A percentile compares a stretch with the other conserved stretches of the same genome.
Conservation (phyloP, 2,888 invertebrate genomes). For the Chirona hameri region DNA sequence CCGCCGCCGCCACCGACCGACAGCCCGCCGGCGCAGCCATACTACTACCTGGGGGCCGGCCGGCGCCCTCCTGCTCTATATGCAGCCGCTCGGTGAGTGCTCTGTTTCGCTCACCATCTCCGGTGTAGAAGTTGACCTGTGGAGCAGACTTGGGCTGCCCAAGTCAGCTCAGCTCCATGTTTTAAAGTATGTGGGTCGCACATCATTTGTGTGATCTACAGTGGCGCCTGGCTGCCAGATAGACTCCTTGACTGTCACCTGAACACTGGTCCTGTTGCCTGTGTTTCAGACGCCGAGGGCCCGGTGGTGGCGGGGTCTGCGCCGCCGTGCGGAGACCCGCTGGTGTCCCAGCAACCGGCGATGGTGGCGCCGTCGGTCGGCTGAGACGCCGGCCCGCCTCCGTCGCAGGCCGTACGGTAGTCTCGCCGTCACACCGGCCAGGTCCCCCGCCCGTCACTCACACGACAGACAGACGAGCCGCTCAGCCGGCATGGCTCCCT, state of each 20-base stretch:
- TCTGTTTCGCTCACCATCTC: neutral
- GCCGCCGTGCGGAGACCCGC: neutral
- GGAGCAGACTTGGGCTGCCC: too few relatives aligned
- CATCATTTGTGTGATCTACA: neutral
- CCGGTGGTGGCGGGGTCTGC: neutral
- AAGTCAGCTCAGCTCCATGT: neutral
- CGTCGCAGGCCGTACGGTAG: neutral
- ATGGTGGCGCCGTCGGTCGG: neutral
- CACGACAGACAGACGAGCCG: neutral
- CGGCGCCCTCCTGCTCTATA: neutral
- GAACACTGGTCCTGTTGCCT: neutral
- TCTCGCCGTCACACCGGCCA: neutral
- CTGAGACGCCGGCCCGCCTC: neutral
- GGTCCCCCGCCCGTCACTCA: neutral
- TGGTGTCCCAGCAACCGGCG: neutral
- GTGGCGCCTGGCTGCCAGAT: neutral
- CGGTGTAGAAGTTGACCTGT: too few relatives aligned
- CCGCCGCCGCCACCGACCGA: conserved; percentile 4
- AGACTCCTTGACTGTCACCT: neutral
- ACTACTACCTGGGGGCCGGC: conserved; percentile 27
- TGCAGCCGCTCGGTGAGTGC: conserved; percentile 12
- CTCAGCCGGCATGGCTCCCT: neutral
- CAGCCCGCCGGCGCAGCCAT: neutral
- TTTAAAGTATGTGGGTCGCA: neutral
- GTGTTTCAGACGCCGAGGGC: neutral